A percentile compares a stretch with the other conserved stretches of the same genome.
Conservation (phyloP, 2,113 vertebrate genomes). For the Tonatia bakeri region DNA sequence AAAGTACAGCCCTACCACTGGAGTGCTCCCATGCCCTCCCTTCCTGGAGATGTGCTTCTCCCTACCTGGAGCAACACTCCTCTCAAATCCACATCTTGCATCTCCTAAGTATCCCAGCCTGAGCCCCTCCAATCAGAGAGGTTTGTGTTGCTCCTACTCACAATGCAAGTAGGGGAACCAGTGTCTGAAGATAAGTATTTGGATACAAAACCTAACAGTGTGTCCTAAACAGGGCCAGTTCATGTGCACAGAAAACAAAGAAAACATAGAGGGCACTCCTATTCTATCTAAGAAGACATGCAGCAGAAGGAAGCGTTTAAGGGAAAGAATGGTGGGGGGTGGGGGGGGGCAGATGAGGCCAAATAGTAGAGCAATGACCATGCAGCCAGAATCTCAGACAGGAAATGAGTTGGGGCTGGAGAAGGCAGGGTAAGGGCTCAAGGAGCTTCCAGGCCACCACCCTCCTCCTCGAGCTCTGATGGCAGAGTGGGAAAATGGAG, state of each 20-base stretch:
- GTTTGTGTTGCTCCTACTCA: background rate
- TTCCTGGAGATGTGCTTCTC: background rate
- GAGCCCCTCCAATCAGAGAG: background rate
- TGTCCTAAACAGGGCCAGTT: background rate
- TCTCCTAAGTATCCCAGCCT: background rate
- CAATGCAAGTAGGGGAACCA: background rate
- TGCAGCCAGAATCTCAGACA: background rate
- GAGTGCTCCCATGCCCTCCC: background rate
- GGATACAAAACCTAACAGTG: background rate
- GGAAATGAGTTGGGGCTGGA: background rate
- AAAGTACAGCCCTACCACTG: background rate
- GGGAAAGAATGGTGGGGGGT: background rate
- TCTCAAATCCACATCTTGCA: background rate
- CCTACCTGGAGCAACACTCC: background rate
- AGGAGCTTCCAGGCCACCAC: background rate
- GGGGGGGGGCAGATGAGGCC: background rate
- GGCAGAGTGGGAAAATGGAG: background rate
- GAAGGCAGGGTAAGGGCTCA: background rate
- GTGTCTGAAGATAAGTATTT: background rate
- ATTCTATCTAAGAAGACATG: background rate
- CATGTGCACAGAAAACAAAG: background rate
- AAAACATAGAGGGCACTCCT: background rate
- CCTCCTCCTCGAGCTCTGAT: background rate
- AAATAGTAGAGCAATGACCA: rapidly evolving
- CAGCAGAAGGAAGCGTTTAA: background rate